Conservation (phyloP, 2,113 vertebrate genomes). For the Chauna torquata region DNA sequence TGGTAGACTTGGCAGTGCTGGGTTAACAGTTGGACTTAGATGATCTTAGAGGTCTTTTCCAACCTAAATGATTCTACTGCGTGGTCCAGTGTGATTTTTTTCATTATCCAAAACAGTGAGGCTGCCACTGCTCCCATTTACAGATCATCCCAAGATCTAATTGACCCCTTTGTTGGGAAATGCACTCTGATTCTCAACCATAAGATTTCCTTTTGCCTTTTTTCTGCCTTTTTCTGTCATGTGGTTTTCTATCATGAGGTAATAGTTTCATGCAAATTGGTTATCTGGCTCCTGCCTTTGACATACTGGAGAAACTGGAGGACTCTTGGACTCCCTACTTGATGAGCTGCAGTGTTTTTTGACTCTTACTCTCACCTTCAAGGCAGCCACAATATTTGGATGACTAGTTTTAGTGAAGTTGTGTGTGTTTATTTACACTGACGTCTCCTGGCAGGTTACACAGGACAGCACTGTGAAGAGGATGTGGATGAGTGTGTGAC, state of each 20-base stretch:
- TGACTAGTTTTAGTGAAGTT: background rate
- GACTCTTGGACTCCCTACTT: background rate
- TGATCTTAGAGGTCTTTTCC: no score
- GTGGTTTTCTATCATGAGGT: background rate
- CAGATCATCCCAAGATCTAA: background rate
- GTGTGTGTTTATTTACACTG: fast-evolving
- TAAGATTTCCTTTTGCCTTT: background rate
- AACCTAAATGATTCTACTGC: no score
- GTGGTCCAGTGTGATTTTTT: background rate
- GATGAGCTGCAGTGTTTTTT: background rate
- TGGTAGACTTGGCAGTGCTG: no score
- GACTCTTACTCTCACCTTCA: background rate
- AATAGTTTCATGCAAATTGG: background rate
- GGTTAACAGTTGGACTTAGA: no score
- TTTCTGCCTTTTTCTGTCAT: background rate
- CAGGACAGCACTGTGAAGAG: conserved; percentile 84
- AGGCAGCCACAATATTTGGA: background rate
- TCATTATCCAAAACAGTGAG: background rate
- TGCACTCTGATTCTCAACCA: background rate
- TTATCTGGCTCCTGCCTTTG: background rate
- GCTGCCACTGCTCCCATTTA: background rate
- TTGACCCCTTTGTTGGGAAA: background rate
- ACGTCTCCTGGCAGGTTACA: conserved; percentile 79
- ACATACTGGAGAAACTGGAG: background rate
- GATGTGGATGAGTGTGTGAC: conserved; percentile 87